Evolutionary conservation across 2,888 invertebrate species (phyloP).

Genomic region (Hirtodrosophila cameraria): DNA sequence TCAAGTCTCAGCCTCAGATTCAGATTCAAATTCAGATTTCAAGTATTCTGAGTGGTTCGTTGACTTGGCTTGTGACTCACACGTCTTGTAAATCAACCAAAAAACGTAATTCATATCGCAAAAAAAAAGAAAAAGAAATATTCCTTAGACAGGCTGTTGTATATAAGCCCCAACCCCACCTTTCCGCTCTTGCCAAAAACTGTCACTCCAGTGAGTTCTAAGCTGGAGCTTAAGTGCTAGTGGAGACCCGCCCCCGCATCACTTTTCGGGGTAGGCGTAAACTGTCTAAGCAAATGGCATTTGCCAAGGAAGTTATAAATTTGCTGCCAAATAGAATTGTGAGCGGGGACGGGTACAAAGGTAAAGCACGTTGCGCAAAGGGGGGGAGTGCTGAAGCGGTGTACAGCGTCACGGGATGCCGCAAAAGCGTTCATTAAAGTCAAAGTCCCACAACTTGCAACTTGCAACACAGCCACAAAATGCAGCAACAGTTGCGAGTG

Average conservation of each 20-base stretch:
- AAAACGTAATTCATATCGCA: slow-evolving; percentile 36
- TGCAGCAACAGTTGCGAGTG: neutral
- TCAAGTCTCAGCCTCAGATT: slow-evolving; percentile 7
- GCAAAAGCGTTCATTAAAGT: slow-evolving; percentile 74
- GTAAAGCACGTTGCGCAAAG: neutral
- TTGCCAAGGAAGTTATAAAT: slow-evolving; percentile 78
- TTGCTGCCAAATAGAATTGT: slow-evolving; percentile 75
- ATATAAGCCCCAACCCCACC: neutral
- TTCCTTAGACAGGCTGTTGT: slow-evolving; percentile 24
- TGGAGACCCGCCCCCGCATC: slow-evolving; percentile 40
- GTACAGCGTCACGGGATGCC: slow-evolving; percentile 27
- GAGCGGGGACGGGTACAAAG: slow-evolving; percentile 23
- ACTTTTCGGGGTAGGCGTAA: slow-evolving; percentile 68
- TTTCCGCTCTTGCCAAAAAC: slow-evolving; percentile 8
- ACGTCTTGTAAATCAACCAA: slow-evolving; percentile 28
- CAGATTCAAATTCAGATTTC: too few species aligned
- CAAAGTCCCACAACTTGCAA: slow-evolving; percentile 58
- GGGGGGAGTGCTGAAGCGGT: neutral
- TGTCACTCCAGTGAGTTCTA: slow-evolving; percentile 61
- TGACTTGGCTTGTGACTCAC: slow-evolving; percentile 41
- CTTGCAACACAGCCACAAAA: slow-evolving; percentile 26
- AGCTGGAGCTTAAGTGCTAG: slow-evolving; percentile 40
- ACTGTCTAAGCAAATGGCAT: slow-evolving; percentile 78
- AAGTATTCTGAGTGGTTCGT: slow-evolving; percentile 11
- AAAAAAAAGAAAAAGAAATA: slow-evolving; percentile 19